Base-by-base conservation (phyloP, 2,113 vertebrate species). In the Callaeas wilsoni region DNA sequence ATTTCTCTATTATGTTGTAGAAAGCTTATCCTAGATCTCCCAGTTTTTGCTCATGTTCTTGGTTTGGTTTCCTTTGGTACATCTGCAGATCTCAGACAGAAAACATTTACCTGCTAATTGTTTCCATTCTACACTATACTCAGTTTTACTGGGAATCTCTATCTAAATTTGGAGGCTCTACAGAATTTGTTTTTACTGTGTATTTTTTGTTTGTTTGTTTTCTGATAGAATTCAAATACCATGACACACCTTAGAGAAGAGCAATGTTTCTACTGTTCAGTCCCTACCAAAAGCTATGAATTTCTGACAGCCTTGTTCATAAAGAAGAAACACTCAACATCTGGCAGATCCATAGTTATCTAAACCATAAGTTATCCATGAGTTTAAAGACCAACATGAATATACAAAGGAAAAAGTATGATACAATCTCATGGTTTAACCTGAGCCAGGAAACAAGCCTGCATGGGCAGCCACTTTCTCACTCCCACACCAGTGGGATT, bases 131-230 rank as follows among this genome's bases (percentile, higher is more conserved):
- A 42, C 5, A 39, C 9, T 50, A 16, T 9, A 50, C 2, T 55
- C 12, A 50, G 5, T 76, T 87, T 85, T 68, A 55, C 23, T 42
- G 35, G 23, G 16, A 71, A 75, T 41, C 9, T 70, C n/a, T 44
- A 1, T 32, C 33, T 85, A 26, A 55, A 63, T 70, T 27, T 67
- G 12, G 33, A 57, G 10, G 29, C 30, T 76, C 12, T 32, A 55
- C 0, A 39, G 16, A 12, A 0, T 17, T 70, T 4, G 1, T 4
- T 57, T 85, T 83, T 23, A 2, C 22, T 83, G 14, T 47, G 7
- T 22, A 15, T 53, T 46, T 22, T 39, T 84, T 74, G 6, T 53
- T 69, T 71, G 9, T 50, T 70, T 62, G 4, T 49, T 89, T 90
- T 71, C 44, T 73, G 3, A 17, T 26, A 64, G n/a, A 77, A 32